Conservation (phyloP, 1,140 invertebrate species). For the Forficula auricularia region DNA sequence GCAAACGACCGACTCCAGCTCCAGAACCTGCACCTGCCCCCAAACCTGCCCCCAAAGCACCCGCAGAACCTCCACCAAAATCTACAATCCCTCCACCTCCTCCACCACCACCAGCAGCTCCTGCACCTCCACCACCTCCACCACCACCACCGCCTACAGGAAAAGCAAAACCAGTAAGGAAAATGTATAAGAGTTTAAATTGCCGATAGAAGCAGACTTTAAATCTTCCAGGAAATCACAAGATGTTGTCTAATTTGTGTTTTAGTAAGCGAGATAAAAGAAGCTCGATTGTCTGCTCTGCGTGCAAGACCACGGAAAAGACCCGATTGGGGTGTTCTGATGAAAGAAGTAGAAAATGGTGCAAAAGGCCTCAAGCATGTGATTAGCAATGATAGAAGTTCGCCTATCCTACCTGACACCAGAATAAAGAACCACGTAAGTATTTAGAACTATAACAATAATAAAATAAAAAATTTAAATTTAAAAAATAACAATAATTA, state of each 20-base stretch:
- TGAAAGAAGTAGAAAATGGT: slow-evolving; percentile 65
- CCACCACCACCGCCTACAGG: slow-evolving; percentile 2
- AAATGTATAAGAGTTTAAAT: no score
- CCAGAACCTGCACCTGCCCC: slow-evolving; percentile 29
- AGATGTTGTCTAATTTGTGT: slow-evolving; percentile 13
- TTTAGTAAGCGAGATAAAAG: slow-evolving; percentile 31
- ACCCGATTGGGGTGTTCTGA: slow-evolving; percentile 75
- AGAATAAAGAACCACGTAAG: slow-evolving; percentile 38
- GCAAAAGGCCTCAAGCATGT: slow-evolving; percentile 61
- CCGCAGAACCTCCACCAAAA: slow-evolving; percentile 29
- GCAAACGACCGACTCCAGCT: slow-evolving; percentile 27
- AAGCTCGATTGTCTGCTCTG: slow-evolving; percentile 41
- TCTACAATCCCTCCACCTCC: slow-evolving; percentile 43
- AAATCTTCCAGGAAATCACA: background rate
- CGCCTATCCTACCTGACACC: slow-evolving; percentile 42
- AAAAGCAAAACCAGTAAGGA: background rate
- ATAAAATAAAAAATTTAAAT: no score
- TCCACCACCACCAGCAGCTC: slow-evolving; percentile 49
- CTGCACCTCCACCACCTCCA: slow-evolving; percentile 21
- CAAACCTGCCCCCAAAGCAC: slow-evolving; percentile 27
- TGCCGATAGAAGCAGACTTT: no score
- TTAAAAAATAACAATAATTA: no score
- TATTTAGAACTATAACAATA: no score
- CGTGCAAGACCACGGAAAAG: slow-evolving; percentile 55
- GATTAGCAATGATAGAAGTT: slow-evolving; percentile 61